Evolutionary conservation across 1,140 invertebrate species (phyloP).

Genomic region (Babylonia areolata): DNA sequence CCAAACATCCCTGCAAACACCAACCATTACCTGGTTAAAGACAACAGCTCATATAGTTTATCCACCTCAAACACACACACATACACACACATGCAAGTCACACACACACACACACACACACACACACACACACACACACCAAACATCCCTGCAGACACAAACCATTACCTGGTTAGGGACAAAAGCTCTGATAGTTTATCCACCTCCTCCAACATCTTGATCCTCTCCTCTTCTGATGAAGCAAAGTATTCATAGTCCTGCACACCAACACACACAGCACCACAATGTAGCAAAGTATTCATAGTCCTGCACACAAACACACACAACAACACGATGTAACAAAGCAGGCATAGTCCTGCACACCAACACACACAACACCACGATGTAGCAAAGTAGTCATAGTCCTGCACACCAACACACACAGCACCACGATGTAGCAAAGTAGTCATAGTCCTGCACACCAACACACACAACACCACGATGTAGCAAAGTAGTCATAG

Average conservation of each 20-base stretch:
- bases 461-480: no score
- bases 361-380: no score
- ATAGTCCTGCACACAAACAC: slow-evolving; percentile 8
- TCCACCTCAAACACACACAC: background rate
- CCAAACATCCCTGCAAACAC: no score
- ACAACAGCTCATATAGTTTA: no score
- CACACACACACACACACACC: background rate
- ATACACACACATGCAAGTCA: background rate
- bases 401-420: no score
- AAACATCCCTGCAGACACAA: background rate
- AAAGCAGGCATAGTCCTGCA: background rate
- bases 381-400: no score
- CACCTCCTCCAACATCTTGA: slow-evolving; percentile 90
- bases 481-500: no score
- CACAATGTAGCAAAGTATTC: background rate
- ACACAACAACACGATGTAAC: background rate
- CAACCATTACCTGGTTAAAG: no score
- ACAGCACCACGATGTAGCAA: no score
- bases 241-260: slow-evolving; percentile 90
- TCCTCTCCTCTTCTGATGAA: slow-evolving; percentile 83
- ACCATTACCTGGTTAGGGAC: slow-evolving; percentile 72
- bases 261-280: slow-evolving; percentile 25
- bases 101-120: slow-evolving; percentile 14
- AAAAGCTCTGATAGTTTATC: slow-evolving; percentile 93
- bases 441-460: no score